Percentiles rank a stretch among this genome's conserved stretches.
phyloP scores from a whole-genome alignment of 1,140 invertebrate species.

The Leptinotarsa texana region DNA sequence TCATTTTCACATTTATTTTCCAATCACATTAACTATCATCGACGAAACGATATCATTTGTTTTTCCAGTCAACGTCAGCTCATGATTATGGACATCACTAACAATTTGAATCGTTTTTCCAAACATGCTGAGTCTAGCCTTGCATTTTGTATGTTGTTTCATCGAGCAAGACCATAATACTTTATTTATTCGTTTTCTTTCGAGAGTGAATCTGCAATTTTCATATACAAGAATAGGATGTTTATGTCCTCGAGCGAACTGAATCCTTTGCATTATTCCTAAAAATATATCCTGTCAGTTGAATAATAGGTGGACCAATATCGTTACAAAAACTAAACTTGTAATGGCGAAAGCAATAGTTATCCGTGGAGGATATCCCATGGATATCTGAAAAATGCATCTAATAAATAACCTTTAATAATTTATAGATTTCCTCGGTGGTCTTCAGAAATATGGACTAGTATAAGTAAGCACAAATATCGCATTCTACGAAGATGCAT shows the following conservation, averaged over 20 bases:
- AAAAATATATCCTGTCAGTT: background rate
- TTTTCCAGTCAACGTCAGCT: background rate
- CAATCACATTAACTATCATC: background rate
- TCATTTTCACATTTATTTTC: background rate
- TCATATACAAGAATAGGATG: slow-evolving; percentile 42
- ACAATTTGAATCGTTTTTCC: slow-evolving; percentile 37
- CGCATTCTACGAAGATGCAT: too few relatives aligned
- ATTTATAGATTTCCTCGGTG: too few relatives aligned
- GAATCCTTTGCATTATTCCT: background rate
- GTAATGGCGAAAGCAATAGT: too few relatives aligned
- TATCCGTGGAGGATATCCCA: too few relatives aligned
- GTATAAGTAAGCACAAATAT: too few relatives aligned
- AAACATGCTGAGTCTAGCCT: slow-evolving; percentile 41
- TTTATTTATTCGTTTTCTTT: slow-evolving; percentile 39
- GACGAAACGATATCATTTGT: background rate
- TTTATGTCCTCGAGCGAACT: slow-evolving; percentile 32
- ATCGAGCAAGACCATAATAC: slow-evolving; percentile 44
- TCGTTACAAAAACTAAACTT: too few relatives aligned
- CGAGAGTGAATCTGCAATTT: slow-evolving; percentile 39
- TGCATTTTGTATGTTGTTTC: slow-evolving; percentile 44
- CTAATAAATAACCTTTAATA: too few relatives aligned
- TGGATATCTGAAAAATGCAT: too few relatives aligned
- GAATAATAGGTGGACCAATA: too few relatives aligned
- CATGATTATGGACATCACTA: slow-evolving; percentile 40
- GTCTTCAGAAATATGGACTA: too few relatives aligned